These are phyloP conservation scores for Drosophila dunni DNA, from an alignment of 1,140 invertebrate genomes.

Conservation along the genomic window DNA sequence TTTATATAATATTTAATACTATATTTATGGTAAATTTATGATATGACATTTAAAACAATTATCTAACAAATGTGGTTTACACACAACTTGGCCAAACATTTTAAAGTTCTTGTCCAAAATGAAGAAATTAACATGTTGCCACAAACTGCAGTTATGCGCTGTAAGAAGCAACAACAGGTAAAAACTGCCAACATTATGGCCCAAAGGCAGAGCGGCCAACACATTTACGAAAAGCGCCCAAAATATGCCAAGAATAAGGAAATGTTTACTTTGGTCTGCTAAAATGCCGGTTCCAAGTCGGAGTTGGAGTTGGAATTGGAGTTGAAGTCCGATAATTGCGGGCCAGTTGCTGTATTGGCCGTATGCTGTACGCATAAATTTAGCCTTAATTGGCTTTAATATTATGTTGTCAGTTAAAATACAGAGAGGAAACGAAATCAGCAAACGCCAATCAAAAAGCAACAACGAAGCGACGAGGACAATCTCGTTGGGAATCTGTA, in stretches of 20 bases:
- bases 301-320: constrained; percentile 26
- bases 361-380: constrained; percentile 78
- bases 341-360: constrained; percentile 56
- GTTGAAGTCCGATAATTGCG: constrained; percentile 65
- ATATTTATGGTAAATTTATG: too few relatives aligned
- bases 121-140: constrained; percentile 80
- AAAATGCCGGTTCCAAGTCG: constrained; percentile 54
- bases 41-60: too few relatives aligned
- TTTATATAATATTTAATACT: too few relatives aligned
- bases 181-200: constrained; percentile 16
- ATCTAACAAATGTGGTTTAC: constrained; percentile 10
- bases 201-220: constrained; percentile 29
- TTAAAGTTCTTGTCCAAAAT: constrained; percentile 37
- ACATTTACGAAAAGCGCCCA: constrained; percentile 72
- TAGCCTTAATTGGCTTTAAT: constrained; percentile 82
- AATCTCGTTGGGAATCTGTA: constrained; percentile 56
- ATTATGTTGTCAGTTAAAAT: constrained; percentile 76
- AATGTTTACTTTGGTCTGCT: constrained; percentile 79
- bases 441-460: constrained; percentile 77
- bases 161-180: constrained; percentile 24
- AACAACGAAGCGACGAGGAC: constrained; percentile 39
- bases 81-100: constrained; percentile 41
- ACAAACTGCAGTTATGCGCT: constrained; percentile 77
- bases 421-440: constrained; percentile 60
- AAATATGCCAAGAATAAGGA: constrained; percentile 78